Evolutionary conservation across 2,888 invertebrate genomes (phyloP).

Genomic region (Tromatobia lineatoria): DNA sequence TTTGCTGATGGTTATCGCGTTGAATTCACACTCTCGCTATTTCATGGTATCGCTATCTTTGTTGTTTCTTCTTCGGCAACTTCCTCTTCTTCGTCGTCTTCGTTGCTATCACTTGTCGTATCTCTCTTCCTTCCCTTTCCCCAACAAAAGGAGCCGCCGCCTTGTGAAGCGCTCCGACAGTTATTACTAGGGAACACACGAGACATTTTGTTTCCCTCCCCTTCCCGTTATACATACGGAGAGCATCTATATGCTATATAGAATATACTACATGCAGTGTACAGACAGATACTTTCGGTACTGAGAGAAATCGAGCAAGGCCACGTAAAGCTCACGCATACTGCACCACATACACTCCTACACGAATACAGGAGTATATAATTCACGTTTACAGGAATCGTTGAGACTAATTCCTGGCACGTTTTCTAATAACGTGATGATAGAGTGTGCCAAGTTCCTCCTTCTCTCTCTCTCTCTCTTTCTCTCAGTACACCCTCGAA

Average conservation of each 20-base stretch:
- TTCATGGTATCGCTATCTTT: background rate
- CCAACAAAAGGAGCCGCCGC: background rate
- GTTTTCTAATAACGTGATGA: conserved; percentile 63
- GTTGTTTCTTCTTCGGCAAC: background rate
- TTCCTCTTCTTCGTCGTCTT: background rate
- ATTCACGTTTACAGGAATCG: conserved; percentile 38
- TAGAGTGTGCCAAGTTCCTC: conserved; percentile 53
- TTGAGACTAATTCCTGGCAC: conserved; percentile 62
- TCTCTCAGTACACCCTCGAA: background rate
- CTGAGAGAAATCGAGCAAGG: conserved; percentile 28
- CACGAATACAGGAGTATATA: conserved; percentile 1
- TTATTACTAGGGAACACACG: conserved; percentile 64
- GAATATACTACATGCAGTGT: background rate
- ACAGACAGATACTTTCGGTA: background rate
- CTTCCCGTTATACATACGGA: background rate
- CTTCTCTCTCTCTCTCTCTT: conserved; percentile 1
- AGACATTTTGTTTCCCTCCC: conserved; percentile 67
- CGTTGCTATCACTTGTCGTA: conserved; percentile 21
- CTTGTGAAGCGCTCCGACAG: conserved; percentile 59
- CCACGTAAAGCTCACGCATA: conserved; percentile 3
- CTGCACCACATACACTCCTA: conserved; percentile 17
- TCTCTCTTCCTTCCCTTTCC: background rate
- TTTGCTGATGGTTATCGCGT: too few species aligned
- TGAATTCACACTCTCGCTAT: background rate
- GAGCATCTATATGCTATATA: conserved; percentile 1